These are phyloP conservation scores for Dicyrtoma fusca DNA, from an alignment of 2,888 invertebrate genomes.

Conservation along the genomic window DNA sequence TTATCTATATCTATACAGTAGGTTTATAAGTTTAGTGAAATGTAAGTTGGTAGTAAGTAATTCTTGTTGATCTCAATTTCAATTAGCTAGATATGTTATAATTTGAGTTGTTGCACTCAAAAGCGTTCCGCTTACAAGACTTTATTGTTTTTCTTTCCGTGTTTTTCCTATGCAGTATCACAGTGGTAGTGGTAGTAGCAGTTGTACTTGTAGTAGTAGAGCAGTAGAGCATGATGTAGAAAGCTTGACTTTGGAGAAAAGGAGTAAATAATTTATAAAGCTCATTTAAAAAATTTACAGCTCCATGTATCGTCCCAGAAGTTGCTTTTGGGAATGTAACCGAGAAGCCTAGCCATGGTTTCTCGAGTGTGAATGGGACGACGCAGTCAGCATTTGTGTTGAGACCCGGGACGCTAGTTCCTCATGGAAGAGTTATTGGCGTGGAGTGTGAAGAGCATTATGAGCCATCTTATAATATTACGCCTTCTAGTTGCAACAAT, in stretches of 20 bases:
- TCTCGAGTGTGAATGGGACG: neutral
- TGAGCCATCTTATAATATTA: conserved; percentile 71
- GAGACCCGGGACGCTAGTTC: conserved; percentile 61
- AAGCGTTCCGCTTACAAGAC: too few species aligned
- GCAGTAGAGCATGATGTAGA: too few species aligned
- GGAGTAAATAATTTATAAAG: neutral
- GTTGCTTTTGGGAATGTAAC: conserved; percentile 61
- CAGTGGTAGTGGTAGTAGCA: too few species aligned
- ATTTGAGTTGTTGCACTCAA: too few species aligned
- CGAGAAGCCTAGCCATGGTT: conserved; percentile 49
- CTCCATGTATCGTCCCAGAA: conserved; percentile 91
- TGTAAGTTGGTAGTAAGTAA: too few species aligned
- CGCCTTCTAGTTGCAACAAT: conserved; percentile 78
- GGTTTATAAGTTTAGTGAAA: too few species aligned
- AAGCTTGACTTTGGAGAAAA: neutral
- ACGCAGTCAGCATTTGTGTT: conserved; percentile 31
- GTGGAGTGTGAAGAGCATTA: conserved; percentile 79
- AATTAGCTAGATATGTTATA: too few species aligned
- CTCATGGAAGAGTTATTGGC: conserved; percentile 72
- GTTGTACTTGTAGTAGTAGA: too few species aligned
- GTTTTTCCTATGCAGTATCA: too few species aligned
- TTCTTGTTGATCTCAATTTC: too few species aligned
- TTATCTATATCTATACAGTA: too few species aligned
- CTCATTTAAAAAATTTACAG: conserved; percentile 61
- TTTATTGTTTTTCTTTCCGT: too few species aligned